Conservation (phyloP, 1,140 invertebrate genomes). For the Temnothorax nylanderi region DNA sequence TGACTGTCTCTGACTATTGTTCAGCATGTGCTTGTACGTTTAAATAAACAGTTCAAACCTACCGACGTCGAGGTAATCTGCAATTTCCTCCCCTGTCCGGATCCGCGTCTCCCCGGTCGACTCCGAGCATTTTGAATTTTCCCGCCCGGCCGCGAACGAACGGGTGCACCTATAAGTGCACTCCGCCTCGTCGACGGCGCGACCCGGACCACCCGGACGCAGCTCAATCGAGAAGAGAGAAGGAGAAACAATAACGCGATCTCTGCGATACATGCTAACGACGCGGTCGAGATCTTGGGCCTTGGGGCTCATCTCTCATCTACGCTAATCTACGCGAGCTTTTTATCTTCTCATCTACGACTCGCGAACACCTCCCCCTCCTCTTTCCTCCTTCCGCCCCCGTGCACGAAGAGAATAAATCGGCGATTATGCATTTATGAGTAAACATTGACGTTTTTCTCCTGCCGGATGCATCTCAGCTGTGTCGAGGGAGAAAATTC, state of each 20-base stretch:
- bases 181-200: neutral
- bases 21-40: slow-evolving; percentile 32
- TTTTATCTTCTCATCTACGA: neutral
- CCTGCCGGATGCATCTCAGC: neutral
- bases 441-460: neutral
- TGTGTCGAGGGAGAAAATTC: neutral
- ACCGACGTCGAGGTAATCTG: too few species aligned
- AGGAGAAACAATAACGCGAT: neutral
- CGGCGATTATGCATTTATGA: neutral
- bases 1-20: slow-evolving; percentile 26
- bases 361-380: neutral
- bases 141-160: neutral
- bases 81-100: too few species aligned
- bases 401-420: neutral
- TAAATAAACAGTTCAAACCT: slow-evolving; percentile 35
- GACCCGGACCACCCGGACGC: neutral
- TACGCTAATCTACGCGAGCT: neutral
- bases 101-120: too few species aligned
- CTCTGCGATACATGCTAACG: neutral
- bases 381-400: too few species aligned
- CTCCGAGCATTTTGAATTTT: neutral
- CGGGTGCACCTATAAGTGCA: neutral
- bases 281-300: neutral
- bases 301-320: neutral
- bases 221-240: neutral